Evolutionary conservation across 2,797 vertebrate genomes (phyloP).

Genomic region (Tokudaia tokunoshimensis): DNA sequence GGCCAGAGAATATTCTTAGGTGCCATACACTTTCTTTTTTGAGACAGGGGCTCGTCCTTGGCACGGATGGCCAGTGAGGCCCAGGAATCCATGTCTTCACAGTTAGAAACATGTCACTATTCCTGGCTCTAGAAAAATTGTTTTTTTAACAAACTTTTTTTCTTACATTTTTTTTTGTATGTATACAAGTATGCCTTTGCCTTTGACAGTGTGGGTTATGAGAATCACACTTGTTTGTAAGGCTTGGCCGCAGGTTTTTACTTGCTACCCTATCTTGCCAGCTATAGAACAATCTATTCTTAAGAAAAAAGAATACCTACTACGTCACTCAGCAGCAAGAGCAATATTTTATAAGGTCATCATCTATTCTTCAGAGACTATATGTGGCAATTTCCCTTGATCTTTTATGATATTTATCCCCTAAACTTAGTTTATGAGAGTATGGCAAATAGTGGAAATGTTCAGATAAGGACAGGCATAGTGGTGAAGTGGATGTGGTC

Average conservation of each 20-base stretch:
- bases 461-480: neutral
- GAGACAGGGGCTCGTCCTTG: neutral
- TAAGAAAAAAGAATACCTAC: conserved; percentile 41
- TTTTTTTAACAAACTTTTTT: too few species aligned
- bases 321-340: conserved; percentile 45
- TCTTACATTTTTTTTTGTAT: neutral
- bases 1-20: neutral
- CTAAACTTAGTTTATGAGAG: neutral
- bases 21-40: neutral
- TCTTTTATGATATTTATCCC: neutral
- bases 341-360: conserved; percentile 26
- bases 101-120: neutral
- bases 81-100: neutral
- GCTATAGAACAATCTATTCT: neutral
- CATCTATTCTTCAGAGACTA: conserved; percentile 28
- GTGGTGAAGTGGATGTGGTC: conserved; percentile 18
- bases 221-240: neutral
- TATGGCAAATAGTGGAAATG: neutral
- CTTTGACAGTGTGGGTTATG: neutral
- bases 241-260: neutral
- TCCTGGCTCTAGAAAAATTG: neutral
- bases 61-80: neutral
- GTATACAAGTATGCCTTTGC: neutral
- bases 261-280: neutral
- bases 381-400: neutral